These are phyloP conservation scores for Cryptomyrus ogoouensis DNA, from an alignment of 2,113 vertebrate genomes.

Conservation along the genomic window DNA sequence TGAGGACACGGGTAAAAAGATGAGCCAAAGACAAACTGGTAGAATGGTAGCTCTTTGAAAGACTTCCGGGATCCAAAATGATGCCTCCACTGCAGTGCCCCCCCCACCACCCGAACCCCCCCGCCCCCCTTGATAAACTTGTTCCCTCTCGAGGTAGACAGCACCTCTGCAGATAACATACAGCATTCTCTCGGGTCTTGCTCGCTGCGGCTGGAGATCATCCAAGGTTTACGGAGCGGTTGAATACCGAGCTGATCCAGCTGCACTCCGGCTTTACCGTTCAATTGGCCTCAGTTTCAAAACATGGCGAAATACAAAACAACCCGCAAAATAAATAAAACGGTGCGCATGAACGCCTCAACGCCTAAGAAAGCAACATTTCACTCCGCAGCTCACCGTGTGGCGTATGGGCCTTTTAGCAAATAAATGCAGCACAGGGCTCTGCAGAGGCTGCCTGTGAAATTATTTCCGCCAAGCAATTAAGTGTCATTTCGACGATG, in stretches of 20 bases:
- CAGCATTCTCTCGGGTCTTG: neutral
- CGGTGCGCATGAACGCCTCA: neutral
- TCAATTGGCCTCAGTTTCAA: constrained; percentile 3
- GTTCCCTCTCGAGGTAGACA: neutral
- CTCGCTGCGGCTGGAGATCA: neutral
- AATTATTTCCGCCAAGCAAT: constrained; percentile 45
- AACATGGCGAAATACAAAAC: constrained; percentile 10
- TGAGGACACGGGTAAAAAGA: neutral
- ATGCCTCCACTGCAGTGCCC: neutral
- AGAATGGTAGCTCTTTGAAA: neutral
- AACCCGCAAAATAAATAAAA: neutral
- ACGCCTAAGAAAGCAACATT: neutral
- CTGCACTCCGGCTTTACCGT: neutral
- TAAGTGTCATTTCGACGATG: constrained; percentile 52
- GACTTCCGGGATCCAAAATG: neutral
- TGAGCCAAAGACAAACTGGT: neutral
- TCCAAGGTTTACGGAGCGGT: neutral
- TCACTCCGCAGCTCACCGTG: constrained; percentile 26
- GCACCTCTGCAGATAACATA: neutral
- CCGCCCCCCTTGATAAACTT: neutral
- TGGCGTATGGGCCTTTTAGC: neutral
- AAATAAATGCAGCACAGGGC: constrained; percentile 20
- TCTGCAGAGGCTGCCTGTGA: constrained; percentile 33
- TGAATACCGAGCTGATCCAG: neutral
- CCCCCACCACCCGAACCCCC: too few relatives aligned